Evolutionary conservation across 2,888 invertebrate genomes (phyloP), one percentile per base, ranked within the genome.

Genomic region (Eupithecia inturbata): DNA sequence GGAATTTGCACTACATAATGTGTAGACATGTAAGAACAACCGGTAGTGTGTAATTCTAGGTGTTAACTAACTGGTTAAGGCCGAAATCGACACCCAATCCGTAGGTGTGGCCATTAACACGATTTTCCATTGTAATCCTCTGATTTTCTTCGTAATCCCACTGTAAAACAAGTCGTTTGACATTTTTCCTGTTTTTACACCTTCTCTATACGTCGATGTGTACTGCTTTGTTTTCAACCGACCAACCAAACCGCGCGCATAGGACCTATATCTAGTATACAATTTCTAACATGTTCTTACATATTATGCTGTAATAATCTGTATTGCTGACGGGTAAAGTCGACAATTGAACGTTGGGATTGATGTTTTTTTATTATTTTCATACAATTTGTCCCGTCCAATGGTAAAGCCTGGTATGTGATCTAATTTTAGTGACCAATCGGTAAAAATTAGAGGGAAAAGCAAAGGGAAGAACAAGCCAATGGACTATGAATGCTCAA

Each of bases 41-140:
- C 49, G 28, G 26, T 31, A 64, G 1, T 33, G n/a, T 64, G 63
- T 64, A 19, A 64, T n/a, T 12, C 33, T 36, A 64, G 64, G 66
- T 66, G 66, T 66, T 22, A 41, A 39, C 66, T 66, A 66, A 41
- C 66, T 26, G 16, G 66, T 66, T 41, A 41, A 39, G 3, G 39
- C 66, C 2, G 39, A 66, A 33, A 69, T 22, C 67, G 62, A 72
- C 69, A 75, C 64, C 71, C 70, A 57, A 77, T 70, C 74, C 49
- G 75, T 68, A 81, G 81, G 80, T 80, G 81, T 81, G 81, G 81
- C 80, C 72, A 22, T 79, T 81, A 78, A 80, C 78, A 79, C 78
- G 80, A 77, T 79, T 79, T 68, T 69, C 60, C 76, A 3, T n/a
- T 67, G 76, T 76, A 76, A 76, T 73, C 76, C 76, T 2, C 57